Conservation (phyloP, 2,113 vertebrate genomes). For the Microcebus griseorufus region DNA sequence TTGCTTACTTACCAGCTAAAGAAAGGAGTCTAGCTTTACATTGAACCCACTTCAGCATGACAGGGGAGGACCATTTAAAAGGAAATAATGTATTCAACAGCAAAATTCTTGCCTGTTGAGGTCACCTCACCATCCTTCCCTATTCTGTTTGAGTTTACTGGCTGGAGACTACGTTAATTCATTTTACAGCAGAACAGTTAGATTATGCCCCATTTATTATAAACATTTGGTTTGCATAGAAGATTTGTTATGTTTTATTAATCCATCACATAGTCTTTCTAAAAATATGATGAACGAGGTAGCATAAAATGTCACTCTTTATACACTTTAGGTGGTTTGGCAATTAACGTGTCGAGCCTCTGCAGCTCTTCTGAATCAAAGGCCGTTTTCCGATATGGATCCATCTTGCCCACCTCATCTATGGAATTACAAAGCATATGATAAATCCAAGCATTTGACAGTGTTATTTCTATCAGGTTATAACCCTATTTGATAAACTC, state of each 20-base stretch:
- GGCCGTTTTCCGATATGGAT: slow-evolving; percentile 63
- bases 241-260: slow-evolving; percentile 83
- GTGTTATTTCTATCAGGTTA: slow-evolving; percentile 70
- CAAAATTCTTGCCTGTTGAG: slow-evolving; percentile 57
- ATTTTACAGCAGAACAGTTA: slow-evolving; percentile 82
- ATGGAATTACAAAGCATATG: slow-evolving; percentile 77
- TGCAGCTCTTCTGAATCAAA: slow-evolving; percentile 70
- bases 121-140: slow-evolving; percentile 56
- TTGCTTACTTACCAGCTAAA: background rate
- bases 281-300: slow-evolving; percentile 82
- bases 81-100: slow-evolving; percentile 50
- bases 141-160: slow-evolving; percentile 74
- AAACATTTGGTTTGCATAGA: slow-evolving; percentile 82
- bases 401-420: slow-evolving; percentile 69
- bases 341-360: slow-evolving; percentile 82
- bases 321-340: slow-evolving; percentile 80
- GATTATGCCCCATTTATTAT: slow-evolving; percentile 84
- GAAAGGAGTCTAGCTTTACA: background rate
- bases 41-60: background rate
- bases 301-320: slow-evolving; percentile 83
- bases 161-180: slow-evolving; percentile 79
- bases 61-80: slow-evolving; percentile 26
- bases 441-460: slow-evolving; percentile 80
- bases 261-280: slow-evolving; percentile 83
- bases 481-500: slow-evolving; percentile 75